These are phyloP conservation scores for Heliconius hortense DNA, from an alignment of 2,888 invertebrate genomes.

Conservation along the genomic window DNA sequence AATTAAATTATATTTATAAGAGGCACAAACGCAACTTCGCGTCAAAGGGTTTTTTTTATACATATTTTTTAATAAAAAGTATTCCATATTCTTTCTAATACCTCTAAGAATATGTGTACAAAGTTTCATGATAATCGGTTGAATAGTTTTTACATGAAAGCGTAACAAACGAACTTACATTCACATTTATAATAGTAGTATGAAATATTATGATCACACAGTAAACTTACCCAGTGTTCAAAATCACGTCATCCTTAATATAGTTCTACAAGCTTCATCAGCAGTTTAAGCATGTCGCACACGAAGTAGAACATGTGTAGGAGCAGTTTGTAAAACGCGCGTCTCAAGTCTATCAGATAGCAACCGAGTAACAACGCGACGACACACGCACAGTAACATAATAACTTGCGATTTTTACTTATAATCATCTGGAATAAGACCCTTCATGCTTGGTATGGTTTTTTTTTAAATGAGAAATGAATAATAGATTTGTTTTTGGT, in stretches of 20 bases:
- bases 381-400: constrained; percentile 57
- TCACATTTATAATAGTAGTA: too few relatives aligned
- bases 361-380: constrained; percentile 57
- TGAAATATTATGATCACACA: background rate
- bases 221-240: constrained; percentile 25
- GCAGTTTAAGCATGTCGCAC: constrained; percentile 69
- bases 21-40: too few relatives aligned
- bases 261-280: constrained; percentile 73
- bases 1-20: background rate
- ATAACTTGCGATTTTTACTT: constrained; percentile 63
- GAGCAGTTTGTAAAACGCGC: constrained; percentile 70
- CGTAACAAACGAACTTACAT: too few relatives aligned
- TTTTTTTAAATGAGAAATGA: background rate
- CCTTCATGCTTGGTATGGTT: constrained; percentile 8
- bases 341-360: constrained; percentile 65
- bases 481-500: background rate
- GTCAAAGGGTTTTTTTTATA: too few relatives aligned
- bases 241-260: constrained; percentile 58
- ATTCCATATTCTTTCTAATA: too few relatives aligned
- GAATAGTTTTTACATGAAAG: too few relatives aligned
- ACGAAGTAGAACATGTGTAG: constrained; percentile 68
- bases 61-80: too few relatives aligned
- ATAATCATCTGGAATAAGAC: constrained; percentile 69
- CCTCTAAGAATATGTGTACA: too few relatives aligned
- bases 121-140: too few relatives aligned